These are phyloP conservation scores for Oryzias javanicus DNA, from an alignment of 2,113 vertebrate genomes.

Conservation along the genomic window DNA sequence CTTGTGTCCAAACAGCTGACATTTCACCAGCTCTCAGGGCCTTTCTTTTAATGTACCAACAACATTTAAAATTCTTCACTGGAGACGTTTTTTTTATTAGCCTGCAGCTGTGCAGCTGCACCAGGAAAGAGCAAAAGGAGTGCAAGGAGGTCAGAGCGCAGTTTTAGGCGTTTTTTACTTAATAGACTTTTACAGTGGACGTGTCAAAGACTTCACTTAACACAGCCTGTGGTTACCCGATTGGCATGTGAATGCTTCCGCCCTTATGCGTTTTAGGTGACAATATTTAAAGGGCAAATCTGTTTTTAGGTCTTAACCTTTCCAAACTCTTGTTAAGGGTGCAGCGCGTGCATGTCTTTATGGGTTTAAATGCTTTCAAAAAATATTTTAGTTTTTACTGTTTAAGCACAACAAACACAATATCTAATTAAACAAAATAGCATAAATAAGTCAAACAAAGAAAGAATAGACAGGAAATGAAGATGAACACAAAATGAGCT, in stretches of 20 bases:
- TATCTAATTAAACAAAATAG: neutral
- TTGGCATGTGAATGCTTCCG: conserved; percentile 15
- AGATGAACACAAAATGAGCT: too few species aligned
- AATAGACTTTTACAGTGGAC: conserved; percentile 45
- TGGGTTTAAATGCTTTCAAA: too few species aligned
- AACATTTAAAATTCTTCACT: conserved; percentile 41
- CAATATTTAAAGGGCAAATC: conserved; percentile 47
- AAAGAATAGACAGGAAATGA: too few species aligned
- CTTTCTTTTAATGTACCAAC: conserved; percentile 24
- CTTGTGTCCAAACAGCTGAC: conserved; percentile 62
- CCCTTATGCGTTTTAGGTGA: conserved; percentile 25
- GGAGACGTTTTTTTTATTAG: conserved; percentile 41
- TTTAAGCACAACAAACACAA: conserved; percentile 15
- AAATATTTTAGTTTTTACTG: conserved; percentile 16
- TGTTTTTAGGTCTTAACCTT: conserved; percentile 9
- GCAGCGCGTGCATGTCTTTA: too few species aligned
- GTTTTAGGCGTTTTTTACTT: conserved; percentile 50
- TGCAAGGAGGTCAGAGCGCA: conserved; percentile 48
- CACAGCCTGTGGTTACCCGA: conserved; percentile 34
- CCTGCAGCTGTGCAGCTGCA: conserved; percentile 28
- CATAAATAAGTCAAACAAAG: conserved; percentile 1
- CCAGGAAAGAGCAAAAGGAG: conserved; percentile 16
- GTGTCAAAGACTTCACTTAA: conserved; percentile 68
- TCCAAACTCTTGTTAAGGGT: neutral
- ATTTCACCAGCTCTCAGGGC: conserved; percentile 63